Conservation (phyloP, 2,113 vertebrate species). For the Salvelinus sp. region DNA sequence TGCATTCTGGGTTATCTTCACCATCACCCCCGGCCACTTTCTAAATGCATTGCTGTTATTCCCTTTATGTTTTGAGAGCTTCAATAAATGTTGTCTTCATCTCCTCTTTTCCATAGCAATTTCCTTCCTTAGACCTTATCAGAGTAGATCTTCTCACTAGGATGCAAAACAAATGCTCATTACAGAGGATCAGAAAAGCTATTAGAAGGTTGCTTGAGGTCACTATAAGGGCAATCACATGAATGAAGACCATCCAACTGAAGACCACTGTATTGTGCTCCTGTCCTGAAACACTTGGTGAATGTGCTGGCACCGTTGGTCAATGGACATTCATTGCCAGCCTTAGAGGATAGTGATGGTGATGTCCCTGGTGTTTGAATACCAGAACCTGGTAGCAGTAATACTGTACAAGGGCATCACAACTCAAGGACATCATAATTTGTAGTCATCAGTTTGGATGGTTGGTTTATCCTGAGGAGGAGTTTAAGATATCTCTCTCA, state of each 20-base stretch:
- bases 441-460: background rate
- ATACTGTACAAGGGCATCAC: background rate
- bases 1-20: constrained; percentile 11
- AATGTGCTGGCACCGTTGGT: background rate
- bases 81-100: background rate
- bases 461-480: background rate
- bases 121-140: background rate
- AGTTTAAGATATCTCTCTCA: background rate
- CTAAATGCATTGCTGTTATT: background rate
- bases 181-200: background rate
- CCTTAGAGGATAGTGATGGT: background rate
- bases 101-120: background rate
- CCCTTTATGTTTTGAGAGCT: background rate
- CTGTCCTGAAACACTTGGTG: background rate
- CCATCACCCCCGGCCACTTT: background rate
- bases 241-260: background rate
- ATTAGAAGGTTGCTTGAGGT: too few relatives aligned
- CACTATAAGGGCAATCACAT: too few relatives aligned
- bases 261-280: background rate
- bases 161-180: background rate
- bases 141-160: background rate
- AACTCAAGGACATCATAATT: background rate
- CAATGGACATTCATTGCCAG: background rate
- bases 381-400: background rate
- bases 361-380: background rate